Evolutionary conservation across 1,140 invertebrate genomes (phyloP).

Genomic region (Parasteatoda tepidariorum): DNA sequence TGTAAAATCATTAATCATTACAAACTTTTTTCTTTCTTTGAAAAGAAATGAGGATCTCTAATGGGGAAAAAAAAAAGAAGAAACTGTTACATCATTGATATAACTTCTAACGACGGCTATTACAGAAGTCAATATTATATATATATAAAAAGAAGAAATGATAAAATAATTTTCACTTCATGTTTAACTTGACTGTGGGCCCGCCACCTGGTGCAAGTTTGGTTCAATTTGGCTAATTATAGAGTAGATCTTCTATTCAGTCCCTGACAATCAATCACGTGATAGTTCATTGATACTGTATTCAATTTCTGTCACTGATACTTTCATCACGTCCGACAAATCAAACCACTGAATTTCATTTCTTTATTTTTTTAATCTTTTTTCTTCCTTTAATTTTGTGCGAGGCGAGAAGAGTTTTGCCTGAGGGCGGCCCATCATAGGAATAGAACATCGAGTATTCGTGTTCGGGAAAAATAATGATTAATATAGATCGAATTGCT

Average conservation of each 20-base stretch:
- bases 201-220: constrained; percentile 11
- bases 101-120: not conserved
- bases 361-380: too few relatives aligned
- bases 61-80: not conserved
- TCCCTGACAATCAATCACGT: constrained; percentile 1
- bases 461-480: too few relatives aligned
- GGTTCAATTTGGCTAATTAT: not conserved
- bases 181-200: not conserved
- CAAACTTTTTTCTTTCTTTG: too few relatives aligned
- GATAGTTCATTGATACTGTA: constrained; percentile 18
- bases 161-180: not conserved
- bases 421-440: too few relatives aligned
- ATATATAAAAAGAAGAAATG: not conserved
- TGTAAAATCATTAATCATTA: too few relatives aligned
- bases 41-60: too few relatives aligned
- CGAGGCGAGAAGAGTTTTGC: too few relatives aligned
- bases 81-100: not conserved
- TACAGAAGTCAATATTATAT: not conserved
- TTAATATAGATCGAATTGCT: too few relatives aligned
- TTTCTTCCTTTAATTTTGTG: too few relatives aligned
- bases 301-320: constrained; percentile 1
- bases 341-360: not conserved
- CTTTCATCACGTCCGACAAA: constrained; percentile 3
- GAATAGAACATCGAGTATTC: too few relatives aligned
- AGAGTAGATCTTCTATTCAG: not conserved